Evolutionary conservation across 2,113 vertebrate genomes (phyloP).

Genomic region (Fregata magnificens): DNA sequence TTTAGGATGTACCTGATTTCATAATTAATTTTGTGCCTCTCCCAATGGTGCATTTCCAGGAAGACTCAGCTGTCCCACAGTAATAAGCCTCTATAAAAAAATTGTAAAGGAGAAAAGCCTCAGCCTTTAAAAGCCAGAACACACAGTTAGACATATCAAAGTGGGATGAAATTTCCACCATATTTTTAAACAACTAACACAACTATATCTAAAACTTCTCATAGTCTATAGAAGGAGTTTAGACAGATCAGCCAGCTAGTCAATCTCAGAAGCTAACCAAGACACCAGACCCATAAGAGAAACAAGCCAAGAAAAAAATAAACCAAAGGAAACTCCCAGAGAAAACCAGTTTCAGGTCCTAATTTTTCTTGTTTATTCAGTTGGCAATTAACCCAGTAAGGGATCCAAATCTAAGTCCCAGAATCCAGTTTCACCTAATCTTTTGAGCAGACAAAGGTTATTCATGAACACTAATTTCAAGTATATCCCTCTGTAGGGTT

Average conservation of each 20-base stretch:
- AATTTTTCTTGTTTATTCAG: background rate
- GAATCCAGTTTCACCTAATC: background rate
- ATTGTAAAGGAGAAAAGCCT: background rate
- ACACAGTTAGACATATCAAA: background rate
- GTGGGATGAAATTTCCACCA: background rate
- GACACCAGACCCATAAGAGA: background rate
- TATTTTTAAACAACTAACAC: background rate
- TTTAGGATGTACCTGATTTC: background rate
- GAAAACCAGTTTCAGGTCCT: background rate
- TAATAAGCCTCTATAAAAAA: background rate
- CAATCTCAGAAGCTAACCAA: background rate
- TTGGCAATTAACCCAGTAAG: background rate
- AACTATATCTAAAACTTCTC: background rate
- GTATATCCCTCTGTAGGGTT: background rate
- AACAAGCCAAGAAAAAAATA: background rate
- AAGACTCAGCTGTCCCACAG: background rate
- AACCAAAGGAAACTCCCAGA: background rate
- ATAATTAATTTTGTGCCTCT: background rate
- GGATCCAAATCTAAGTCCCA: background rate
- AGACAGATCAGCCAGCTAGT: background rate
- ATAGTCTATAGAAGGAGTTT: background rate
- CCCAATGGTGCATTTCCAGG: background rate
- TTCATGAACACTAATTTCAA: background rate
- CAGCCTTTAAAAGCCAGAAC: background rate
- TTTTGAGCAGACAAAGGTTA: background rate